Evolutionary conservation across 2,888 invertebrate species (phyloP).

Genomic region (Nomada ferruginata): DNA sequence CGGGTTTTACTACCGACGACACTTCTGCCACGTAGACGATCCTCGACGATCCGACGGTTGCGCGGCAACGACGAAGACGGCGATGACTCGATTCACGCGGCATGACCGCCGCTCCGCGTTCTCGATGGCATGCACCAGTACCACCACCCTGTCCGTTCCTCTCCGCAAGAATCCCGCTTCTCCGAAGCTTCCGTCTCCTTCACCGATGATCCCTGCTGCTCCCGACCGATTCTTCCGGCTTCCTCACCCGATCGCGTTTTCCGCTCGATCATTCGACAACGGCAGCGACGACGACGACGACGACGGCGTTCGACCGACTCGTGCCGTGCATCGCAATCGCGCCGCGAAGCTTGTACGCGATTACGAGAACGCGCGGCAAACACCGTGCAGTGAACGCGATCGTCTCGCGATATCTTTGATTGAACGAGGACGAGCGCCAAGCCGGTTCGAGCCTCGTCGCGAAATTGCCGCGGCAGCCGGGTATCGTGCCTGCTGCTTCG

Average conservation of each 20-base stretch:
- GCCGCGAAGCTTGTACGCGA: background rate
- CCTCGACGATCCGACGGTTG: slow-evolving; percentile 59
- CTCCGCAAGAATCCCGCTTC: background rate
- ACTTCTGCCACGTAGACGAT: slow-evolving; percentile 48
- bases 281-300: background rate
- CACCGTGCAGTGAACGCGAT: background rate
- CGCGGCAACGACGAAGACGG: slow-evolving; percentile 65
- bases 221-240: background rate
- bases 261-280: slow-evolving; percentile 1
- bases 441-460: background rate
- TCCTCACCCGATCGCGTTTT: background rate
- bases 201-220: background rate
- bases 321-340: slow-evolving; percentile 12
- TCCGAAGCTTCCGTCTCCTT: background rate
- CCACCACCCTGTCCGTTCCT: slow-evolving; percentile 2
- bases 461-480: background rate
- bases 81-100: slow-evolving; percentile 73
- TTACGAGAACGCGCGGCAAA: background rate
- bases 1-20: slow-evolving; percentile 49
- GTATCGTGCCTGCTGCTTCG: slow-evolving; percentile 31
- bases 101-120: slow-evolving; percentile 74
- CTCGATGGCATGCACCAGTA: slow-evolving; percentile 21
- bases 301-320: background rate
- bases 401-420: slow-evolving; percentile 2
- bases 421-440: background rate